phyloP scores from a whole-genome alignment of 2,113 vertebrate genomes.

The Pycnonotus jocosus region DNA sequence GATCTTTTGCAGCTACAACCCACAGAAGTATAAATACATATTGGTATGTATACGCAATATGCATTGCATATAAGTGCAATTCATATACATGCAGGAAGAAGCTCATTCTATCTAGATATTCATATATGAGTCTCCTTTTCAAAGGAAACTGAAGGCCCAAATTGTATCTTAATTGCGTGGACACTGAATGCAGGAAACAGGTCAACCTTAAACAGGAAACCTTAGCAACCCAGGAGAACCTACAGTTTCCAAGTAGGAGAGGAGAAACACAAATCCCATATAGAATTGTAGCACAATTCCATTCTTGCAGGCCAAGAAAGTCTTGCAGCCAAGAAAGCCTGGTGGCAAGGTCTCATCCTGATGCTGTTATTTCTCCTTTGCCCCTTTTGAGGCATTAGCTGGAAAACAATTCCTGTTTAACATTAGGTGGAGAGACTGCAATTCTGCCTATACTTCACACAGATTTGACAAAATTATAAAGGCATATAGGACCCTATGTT shows the following conservation, averaged over 20 bases:
- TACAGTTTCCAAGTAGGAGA: not conserved
- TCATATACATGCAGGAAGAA: not conserved
- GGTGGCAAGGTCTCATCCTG: not conserved
- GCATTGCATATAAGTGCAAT: not conserved
- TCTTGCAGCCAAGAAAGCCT: not conserved
- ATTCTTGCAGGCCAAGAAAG: not conserved
- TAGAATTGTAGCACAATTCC: not conserved
- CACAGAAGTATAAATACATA: not conserved
- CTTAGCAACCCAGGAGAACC: not conserved
- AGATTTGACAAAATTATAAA: not conserved
- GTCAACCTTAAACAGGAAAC: too few species aligned
- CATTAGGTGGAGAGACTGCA: not conserved
- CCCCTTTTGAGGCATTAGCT: not conserved
- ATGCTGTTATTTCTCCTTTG: not conserved
- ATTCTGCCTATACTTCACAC: not conserved
- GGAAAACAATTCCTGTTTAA: not conserved
- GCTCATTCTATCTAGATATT: not conserved
- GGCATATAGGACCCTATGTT: not conserved
- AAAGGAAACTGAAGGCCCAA: not conserved
- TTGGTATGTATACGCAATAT: not conserved
- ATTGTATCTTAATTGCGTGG: rapidly evolving
- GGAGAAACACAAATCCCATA: not conserved
- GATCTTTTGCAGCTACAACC: not conserved
- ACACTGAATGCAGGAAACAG: not conserved
- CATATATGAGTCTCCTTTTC: not conserved